Percentiles rank a stretch among this genome's conserved stretches.
These are phyloP conservation scores for Tinamus guttatus DNA, from an alignment of 2,113 vertebrate genomes.

Conservation along the genomic window DNA sequence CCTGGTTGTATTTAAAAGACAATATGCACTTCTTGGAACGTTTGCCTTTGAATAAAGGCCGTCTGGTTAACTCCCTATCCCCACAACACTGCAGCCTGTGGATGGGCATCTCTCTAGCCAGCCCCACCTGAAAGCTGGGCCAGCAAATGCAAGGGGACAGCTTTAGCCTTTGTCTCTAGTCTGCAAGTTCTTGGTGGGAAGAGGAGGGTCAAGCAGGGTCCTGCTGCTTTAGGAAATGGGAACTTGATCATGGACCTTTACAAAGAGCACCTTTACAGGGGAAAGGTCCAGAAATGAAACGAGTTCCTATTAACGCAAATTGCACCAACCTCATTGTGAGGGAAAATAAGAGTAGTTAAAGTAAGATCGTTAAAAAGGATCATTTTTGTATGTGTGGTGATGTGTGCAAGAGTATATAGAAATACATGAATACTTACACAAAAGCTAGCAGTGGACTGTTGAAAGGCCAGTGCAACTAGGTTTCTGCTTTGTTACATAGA, in stretches of 20 bases:
- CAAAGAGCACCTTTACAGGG: neutral
- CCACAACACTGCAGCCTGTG: neutral
- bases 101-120: neutral
- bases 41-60: neutral
- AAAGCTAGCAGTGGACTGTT: neutral
- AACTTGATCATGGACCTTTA: neutral
- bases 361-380: constrained; percentile 6
- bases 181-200: neutral
- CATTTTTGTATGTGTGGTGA: neutral
- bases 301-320: neutral
- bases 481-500: constrained; percentile 67
- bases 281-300: neutral
- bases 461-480: neutral
- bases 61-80: neutral
- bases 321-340: neutral
- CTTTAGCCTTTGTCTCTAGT: neutral
- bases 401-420: neutral
- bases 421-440: neutral
- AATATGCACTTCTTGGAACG: neutral
- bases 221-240: neutral
- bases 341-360: neutral
- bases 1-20: neutral
- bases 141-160: neutral
- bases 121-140: neutral
- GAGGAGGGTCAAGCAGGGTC: neutral